These are phyloP conservation scores for Crossaster papposus DNA, from an alignment of 53 echinoderm and acorn worm species.

Conservation along the genomic window DNA sequence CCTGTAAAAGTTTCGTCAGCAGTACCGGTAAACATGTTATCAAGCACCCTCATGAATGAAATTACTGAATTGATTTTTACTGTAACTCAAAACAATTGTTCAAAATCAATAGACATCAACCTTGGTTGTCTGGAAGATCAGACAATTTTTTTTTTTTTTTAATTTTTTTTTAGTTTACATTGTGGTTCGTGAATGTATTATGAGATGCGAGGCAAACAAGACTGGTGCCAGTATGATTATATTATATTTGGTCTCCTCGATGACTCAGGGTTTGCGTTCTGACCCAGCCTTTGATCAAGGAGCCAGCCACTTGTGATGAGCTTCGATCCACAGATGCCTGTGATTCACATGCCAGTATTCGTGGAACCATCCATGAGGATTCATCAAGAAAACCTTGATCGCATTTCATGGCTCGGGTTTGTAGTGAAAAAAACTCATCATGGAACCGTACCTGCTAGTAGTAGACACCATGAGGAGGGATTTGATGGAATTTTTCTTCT, in stretches of 20 bases:
- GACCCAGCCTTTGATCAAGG: neutral
- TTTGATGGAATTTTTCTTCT: neutral
- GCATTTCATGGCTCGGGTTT: neutral
- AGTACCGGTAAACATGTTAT: no score
- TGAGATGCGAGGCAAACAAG: neutral
- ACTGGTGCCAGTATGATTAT: neutral
- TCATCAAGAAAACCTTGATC: neutral
- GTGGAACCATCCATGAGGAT: neutral
- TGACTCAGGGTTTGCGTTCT: neutral
- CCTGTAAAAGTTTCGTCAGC: no score
- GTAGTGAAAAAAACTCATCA: neutral
- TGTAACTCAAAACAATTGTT: no score
- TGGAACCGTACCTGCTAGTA: no score
- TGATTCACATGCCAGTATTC: neutral
- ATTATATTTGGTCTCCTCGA: neutral
- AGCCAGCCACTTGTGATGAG: neutral
- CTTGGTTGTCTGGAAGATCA: no score
- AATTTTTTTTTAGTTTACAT: no score
- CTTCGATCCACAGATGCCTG: neutral
- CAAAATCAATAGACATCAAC: no score
- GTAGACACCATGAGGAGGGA: neutral
- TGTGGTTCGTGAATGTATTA: no score
- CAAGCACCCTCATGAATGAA: no score
- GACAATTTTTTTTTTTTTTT: no score
- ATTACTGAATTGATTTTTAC: no score